Evolutionary conservation across 2,888 invertebrate genomes (phyloP).

Genomic region (Mythimna lalbum): DNA sequence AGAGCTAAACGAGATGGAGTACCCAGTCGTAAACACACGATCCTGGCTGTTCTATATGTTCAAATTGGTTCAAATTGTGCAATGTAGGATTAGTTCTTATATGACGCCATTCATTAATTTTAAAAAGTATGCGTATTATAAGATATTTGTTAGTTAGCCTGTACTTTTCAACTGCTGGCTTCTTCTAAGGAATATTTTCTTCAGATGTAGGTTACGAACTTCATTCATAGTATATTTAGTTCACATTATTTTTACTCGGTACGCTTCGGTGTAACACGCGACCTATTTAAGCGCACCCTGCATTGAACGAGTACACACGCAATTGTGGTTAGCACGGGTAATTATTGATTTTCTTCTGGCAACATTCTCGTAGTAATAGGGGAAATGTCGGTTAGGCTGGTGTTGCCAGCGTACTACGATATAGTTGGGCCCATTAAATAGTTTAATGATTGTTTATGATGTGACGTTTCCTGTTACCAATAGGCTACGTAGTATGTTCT

Average conservation of each 20-base stretch:
- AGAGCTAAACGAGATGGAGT: too few relatives aligned
- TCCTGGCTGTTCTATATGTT: too few relatives aligned
- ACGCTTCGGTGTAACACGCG: conserved; percentile 64
- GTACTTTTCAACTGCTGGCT: too few relatives aligned
- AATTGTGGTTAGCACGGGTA: conserved; percentile 73
- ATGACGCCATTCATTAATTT: too few relatives aligned
- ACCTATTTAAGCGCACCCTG: conserved; percentile 66
- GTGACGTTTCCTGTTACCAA: conserved; percentile 21
- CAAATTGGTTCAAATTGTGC: too few relatives aligned
- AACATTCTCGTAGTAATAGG: conserved; percentile 64
- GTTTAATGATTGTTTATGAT: conserved; percentile 52
- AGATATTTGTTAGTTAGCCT: too few relatives aligned
- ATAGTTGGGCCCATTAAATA: conserved; percentile 42
- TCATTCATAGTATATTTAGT: background rate
- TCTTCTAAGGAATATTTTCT: background rate
- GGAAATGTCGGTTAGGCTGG: conserved; percentile 56
- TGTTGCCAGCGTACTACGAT: conserved; percentile 47
- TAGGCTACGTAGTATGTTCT: background rate
- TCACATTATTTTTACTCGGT: background rate
- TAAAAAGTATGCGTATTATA: too few relatives aligned
- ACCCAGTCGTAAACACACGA: too few relatives aligned
- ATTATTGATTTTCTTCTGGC: conserved; percentile 78
- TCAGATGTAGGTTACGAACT: background rate
- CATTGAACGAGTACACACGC: conserved; percentile 68
- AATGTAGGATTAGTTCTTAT: too few relatives aligned